A percentile compares a stretch with the other conserved stretches of the same genome.
Conservation (phyloP, 2,888 invertebrate genomes). For the Sclerodermus sp. region DNA sequence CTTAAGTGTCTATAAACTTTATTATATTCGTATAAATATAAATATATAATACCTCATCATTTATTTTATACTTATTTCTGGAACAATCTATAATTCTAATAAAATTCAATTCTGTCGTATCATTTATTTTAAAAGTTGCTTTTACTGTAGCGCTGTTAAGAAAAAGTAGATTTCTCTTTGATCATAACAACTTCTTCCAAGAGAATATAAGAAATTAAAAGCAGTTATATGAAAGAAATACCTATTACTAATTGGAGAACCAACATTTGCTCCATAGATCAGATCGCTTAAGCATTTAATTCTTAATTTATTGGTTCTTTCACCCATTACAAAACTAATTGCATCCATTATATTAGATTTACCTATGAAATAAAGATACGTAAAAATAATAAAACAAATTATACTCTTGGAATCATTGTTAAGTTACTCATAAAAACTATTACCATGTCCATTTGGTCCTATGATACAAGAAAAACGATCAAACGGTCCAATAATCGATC, state of each 20-base stretch:
- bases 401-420: too few species aligned
- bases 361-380: conserved; percentile 65
- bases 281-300: conserved; percentile 90
- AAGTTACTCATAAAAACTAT: too few species aligned
- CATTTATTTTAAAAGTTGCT: conserved; percentile 80
- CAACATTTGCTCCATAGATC: conserved; percentile 93
- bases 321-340: conserved; percentile 97
- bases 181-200: not conserved
- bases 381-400: too few species aligned
- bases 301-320: conserved; percentile 85
- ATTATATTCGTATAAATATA: conserved; percentile 6
- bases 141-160: conserved; percentile 78
- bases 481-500: conserved; percentile 85
- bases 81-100: conserved; percentile 82
- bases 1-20: conserved; percentile 2
- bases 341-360: conserved; percentile 99
- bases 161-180: not conserved
- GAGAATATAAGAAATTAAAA: not conserved
- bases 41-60: conserved; percentile 68
- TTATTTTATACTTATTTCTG: conserved; percentile 86
- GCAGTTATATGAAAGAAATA: conserved; percentile 37
- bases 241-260: conserved; percentile 81
- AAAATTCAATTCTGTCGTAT: conserved; percentile 75
- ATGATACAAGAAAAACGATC: conserved; percentile 93
- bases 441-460: conserved; percentile 97